Base-by-base conservation (phyloP, 2,113 vertebrate species). In the Lates calcarifer region DNA sequence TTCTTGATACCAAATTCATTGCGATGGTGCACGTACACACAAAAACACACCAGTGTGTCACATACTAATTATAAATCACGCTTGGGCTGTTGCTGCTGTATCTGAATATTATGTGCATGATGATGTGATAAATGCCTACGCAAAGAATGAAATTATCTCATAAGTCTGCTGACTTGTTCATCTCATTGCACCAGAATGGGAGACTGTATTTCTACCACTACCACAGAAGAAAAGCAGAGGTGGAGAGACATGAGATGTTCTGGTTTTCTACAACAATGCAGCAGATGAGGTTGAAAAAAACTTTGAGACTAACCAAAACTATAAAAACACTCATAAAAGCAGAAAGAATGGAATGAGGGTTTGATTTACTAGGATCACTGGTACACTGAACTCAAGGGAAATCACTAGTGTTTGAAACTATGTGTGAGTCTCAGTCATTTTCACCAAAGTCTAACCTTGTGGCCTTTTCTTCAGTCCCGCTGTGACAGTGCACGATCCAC, bases 401-500 rank as follows among this genome's bases (percentile, higher is more conserved):
- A 53, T 53, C 29, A 37, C 10, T 4, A 8, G 3, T 64, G 65
- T 53, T 5, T 53, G 26, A 35, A 20, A 33, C 24, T 12, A 17
- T 53, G 47, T 55, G 13, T 31, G 26, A 45, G 69, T 73, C 20
- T 60, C 13, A 11, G 1, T 51, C 15, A 45, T 33, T 20, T 64
- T 64, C 39, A 18, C n/a, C 28, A 35, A 22, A 5, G 13, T 55
- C 28, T 57, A 51, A 43, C 41, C 45, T 28, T 58, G 24, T 68
- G 58, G 17, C 45, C 28, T 60, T 62, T 58, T 69, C 47, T 43
- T 49, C 58, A 58, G 37, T 53, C n/a, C 43, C 33, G 20, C 56
- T 66, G 37, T 71, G 66, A 76, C 22, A 6, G 14, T 24, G 10
- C 29, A 49, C 14, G 9, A 47, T 72, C 29, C 22, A 41, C 15